phyloP scores from a whole-genome alignment of 2,888 invertebrate species.

The Pristionchus exspectatus region DNA sequence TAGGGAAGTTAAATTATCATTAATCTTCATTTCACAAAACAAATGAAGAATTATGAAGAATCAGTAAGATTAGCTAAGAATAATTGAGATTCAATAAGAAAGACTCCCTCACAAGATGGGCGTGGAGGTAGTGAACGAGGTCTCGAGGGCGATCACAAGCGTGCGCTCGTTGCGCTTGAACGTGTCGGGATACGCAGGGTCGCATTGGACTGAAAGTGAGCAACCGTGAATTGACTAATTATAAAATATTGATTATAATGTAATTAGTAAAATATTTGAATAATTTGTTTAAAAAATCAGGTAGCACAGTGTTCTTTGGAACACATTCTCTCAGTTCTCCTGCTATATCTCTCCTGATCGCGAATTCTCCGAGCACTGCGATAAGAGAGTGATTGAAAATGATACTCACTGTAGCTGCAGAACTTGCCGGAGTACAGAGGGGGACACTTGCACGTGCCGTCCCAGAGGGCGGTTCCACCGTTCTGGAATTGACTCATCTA shows the following conservation, averaged over 20 bases:
- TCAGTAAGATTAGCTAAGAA: too few species aligned
- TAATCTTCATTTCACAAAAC: too few species aligned
- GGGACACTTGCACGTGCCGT: constrained; percentile 62
- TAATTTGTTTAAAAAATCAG: too few species aligned
- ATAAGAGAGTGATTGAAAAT: background rate
- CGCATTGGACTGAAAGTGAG: constrained; percentile 64
- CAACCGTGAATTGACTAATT: background rate
- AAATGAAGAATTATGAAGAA: too few species aligned
- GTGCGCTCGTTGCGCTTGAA: constrained; percentile 68
- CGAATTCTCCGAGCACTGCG: background rate
- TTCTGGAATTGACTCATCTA: constrained; percentile 58
- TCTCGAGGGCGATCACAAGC: constrained; percentile 69
- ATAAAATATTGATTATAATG: background rate
- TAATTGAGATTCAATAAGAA: background rate
- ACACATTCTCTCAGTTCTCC: too few species aligned
- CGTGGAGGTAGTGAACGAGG: constrained; percentile 67
- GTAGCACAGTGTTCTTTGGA: too few species aligned
- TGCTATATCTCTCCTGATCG: too few species aligned
- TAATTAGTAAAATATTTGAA: too few species aligned
- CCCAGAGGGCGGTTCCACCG: constrained; percentile 62
- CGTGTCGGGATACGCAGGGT: constrained; percentile 67
- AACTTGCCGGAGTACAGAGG: constrained; percentile 67
- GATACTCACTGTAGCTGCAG: constrained; percentile 66
- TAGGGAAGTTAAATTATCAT: too few species aligned
- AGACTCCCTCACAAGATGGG: constrained; percentile 61